Evolutionary conservation across 2,888 invertebrate species (phyloP), one percentile per base, ranked within the genome.

Genomic region (Sycophila texana): DNA sequence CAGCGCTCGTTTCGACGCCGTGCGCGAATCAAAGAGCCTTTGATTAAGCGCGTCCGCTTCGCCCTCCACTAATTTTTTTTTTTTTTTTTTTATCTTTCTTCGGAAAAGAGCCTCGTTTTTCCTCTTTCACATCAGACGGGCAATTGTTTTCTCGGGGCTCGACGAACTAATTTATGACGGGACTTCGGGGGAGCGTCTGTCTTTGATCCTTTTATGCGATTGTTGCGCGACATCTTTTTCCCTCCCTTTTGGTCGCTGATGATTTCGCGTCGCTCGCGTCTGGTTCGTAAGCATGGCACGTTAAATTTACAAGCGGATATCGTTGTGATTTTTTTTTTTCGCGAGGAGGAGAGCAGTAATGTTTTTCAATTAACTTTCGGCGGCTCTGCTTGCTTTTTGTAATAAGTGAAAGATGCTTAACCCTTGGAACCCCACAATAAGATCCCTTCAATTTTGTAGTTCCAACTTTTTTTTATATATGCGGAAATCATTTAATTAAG

Each of bases 1-100:
- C 13, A 18, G 63, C 53, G 14, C 22, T 14, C 14, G 16, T 18
- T 20, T 20, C 18, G 39, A 39, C 39, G 39, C 39, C 30, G 30
- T 20, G 39, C 22, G 30, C 53, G 63, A 70, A 76, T 76, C 53
- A 76, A 76, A 76, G 76, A 70, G 70, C 70, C 63, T 70, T 70
- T 76, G 76, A 76, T 70, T 70, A 76, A 76, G 39, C 63, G 60
- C 63, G 60, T 53, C 74, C 63, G 55, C 39, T 65, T 65, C 12
- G 3, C 16, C 47, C 26, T 16, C 18, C 51, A 14, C 53, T n/a
- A 2, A 2, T 53, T 53, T 66, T 67, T 66, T 51, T 20, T 66
- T 67, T 66, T 51, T 20, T 14, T 16, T 53, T 22, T 53, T 13
- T 53, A 7, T 20, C 12, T n/a, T n/a, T 20, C 13, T 39, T 26